Percentiles rank a stretch among this genome's conserved stretches.
Conservation (phyloP, 2,888 invertebrate genomes). For the Peribatodes rhomboidaria region DNA sequence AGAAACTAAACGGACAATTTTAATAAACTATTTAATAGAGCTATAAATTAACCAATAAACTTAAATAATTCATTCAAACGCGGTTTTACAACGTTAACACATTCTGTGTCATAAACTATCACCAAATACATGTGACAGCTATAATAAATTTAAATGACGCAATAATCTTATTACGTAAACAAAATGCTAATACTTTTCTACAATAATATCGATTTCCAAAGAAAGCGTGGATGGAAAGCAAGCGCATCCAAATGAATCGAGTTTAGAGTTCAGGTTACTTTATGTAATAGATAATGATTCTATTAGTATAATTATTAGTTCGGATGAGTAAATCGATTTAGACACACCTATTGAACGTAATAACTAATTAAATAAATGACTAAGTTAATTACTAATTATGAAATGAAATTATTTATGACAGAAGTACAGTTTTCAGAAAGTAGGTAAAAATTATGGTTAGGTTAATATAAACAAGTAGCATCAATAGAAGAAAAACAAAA, state of each 20-base stretch:
- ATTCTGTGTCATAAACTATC: conserved; percentile 16
- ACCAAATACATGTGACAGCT: conserved; percentile 20
- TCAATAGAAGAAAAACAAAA: no score
- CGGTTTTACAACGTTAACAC: background rate
- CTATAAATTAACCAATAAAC: conserved; percentile 8
- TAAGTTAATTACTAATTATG: background rate
- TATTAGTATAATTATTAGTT: conserved; percentile 18
- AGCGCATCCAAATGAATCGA: conserved; percentile 43
- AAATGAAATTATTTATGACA: no score
- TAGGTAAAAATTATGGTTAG: no score
- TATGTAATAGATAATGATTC: conserved; percentile 28
- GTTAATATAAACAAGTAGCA: no score
- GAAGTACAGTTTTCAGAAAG: no score
- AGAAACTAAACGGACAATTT: background rate
- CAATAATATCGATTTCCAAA: conserved; percentile 45
- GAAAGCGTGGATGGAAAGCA: conserved; percentile 53
- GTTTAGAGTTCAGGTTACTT: conserved; percentile 43
- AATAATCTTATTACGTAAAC: conserved; percentile 39
- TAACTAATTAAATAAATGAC: background rate
- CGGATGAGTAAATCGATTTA: conserved; percentile 5
- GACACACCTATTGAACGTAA: conserved; percentile 9
- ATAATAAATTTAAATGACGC: conserved; percentile 31
- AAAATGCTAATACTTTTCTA: conserved; percentile 42
- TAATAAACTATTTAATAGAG: background rate
- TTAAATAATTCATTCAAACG: background rate